Base-by-base conservation (phyloP, 2,888 invertebrate species). In the Octonoba sinensis region DNA sequence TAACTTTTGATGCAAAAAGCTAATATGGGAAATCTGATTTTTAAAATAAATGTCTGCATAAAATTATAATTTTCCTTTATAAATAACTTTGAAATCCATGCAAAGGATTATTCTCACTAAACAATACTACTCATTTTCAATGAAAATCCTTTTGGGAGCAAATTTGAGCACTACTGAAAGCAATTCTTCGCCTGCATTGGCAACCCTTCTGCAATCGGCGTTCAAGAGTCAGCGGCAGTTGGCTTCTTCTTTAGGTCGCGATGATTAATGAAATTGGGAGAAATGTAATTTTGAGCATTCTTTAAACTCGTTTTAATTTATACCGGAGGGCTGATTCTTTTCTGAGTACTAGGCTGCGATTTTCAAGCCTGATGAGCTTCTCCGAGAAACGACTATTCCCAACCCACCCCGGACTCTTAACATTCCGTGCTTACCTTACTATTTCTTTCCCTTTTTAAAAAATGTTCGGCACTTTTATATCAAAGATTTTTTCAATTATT, bases 251-350 rank as follows among this genome's bases (percentile, higher is more conserved):
- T 82, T 82, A 70, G 75, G 81, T 82, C 82, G 76, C 76, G 76
- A 82, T 82, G 82, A 82, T 82, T 82, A 82, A 82, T 82, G 82
- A 77, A 82, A 82, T 82, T 75, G 76, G 75, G 75, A 75, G 76
- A 83, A 83, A 83, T 83, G 83, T 78, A 83, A 83, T 83, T 83
- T 83, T 83, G 78, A 83, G 83, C 83, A 83, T 83, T 83, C 83
- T 83, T 83, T 78, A 83, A 83, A 77, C 82, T 76, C 76, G 75
- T 82, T 82, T 82, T 82, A 82, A 82, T 82, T 82, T 82, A 82
- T 76, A 82, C 82, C 59, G 82, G 65, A 74, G 81, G 64, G 67
- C 79, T 74, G 81, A 81, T 81, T 81, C 79, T 81, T 81, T 81
- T 69, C 47, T 54, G 69, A 69, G 59, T 65, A 36, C 36, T 6